Evolutionary conservation across 2,113 vertebrate species (phyloP).

Genomic region (Aepyceros melampus): DNA sequence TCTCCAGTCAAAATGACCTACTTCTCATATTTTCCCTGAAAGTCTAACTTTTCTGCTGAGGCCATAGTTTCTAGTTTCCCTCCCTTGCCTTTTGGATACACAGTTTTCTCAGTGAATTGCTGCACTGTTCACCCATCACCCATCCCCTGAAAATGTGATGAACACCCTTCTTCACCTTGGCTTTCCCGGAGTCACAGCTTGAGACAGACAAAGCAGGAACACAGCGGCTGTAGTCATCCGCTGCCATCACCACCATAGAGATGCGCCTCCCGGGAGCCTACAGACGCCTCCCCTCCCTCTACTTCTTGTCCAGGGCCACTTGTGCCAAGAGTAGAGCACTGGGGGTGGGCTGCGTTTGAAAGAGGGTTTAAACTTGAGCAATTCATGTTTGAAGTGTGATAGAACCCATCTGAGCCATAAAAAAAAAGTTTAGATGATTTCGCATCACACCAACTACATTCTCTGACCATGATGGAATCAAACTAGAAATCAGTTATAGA

Average conservation of each 20-base stretch:
- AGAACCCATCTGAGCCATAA: neutral
- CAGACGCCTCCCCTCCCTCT: neutral
- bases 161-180: neutral
- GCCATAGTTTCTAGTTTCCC: neutral
- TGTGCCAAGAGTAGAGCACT: neutral
- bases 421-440: neutral
- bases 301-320: neutral
- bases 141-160: neutral
- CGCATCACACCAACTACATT: neutral
- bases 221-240: neutral
- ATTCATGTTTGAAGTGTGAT: neutral
- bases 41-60: neutral
- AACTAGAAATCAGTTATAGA: neutral
- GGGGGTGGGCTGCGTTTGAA: neutral
- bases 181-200: neutral
- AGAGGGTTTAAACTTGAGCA: neutral
- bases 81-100: too few species aligned
- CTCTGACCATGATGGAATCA: neutral
- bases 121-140: neutral
- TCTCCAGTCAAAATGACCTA: neutral
- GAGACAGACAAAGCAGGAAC: neutral
- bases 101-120: neutral
- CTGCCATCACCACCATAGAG: neutral
- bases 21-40: neutral
- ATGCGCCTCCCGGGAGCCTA: accelerated